Evolutionary conservation across 2,113 vertebrate genomes (phyloP), one percentile per base, ranked within the genome.

Genomic region (Lichenostomus cassidix): DNA sequence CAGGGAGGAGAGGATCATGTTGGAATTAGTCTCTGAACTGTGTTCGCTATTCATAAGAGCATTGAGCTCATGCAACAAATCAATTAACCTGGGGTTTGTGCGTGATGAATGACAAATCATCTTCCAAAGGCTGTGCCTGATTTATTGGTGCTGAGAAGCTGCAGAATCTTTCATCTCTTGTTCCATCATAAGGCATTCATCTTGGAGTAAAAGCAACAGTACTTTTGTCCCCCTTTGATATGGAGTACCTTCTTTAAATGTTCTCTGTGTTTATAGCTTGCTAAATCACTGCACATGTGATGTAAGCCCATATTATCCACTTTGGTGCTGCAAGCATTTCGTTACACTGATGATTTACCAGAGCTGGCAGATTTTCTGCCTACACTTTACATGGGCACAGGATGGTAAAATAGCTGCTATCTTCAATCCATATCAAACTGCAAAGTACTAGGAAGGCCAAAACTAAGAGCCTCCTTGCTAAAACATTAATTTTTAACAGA

Each of bases 371-470:
- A 44, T 89, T 92, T 89, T 83, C 83, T 92, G 68, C 78, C 47
- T 71, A 5, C n/a, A 89, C 67, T 55, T 89, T 62, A 53, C 33
- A 71, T 47, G 63, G 83, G 56, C 86, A 71, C 60, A 60, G n/a
- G 19, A 92, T 86, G 90, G 65, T 78, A 37, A 28, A 92, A 75
- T 68, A 94, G 78, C 87, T 94, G 90, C 79, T 96, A 25, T 82
- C 80, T 86, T 81, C 92, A 92, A 90, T 96, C 79, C 69, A 52
- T 60, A 44, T 97, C 93, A 96, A 95, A 62, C 92, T 83, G 58
- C 76, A 37, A 35, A 94, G 86, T 74, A 41, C 37, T 79, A 74
- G 71, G 58, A 69, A 95, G 73, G 69, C 62, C 37, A 80, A 64
- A 82, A 53, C 52, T 63, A 75, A 83, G 59, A 87, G 33, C 68